Base-by-base conservation (phyloP, 2,113 vertebrate species). In the Chaenogobius annularis region DNA sequence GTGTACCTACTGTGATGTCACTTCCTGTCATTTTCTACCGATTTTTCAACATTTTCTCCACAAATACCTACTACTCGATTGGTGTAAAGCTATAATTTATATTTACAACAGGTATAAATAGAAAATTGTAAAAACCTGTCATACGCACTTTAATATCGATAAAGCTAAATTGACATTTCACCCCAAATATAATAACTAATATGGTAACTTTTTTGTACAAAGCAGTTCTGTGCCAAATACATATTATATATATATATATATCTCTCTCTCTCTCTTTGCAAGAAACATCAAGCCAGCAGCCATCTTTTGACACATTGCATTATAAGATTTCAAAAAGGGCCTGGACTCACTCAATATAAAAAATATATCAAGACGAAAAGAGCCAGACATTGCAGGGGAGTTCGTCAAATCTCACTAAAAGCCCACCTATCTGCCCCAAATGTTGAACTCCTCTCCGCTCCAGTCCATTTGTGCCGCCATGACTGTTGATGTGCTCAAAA, bases 401-500 rank as follows among this genome's bases (percentile, higher is more conserved):
- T 67, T 73, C 48, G 46, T 14, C 66, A 47, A 37, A 43, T 77
- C 63, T 26, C 54, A 70, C 43, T 70, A 70, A 70, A 4, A 64
- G 0, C 14, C 40, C 66, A 63, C 37, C 63, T 43, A 44, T 47
- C 40, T 1, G 35, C 58, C 26, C 58, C 58, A 19, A 37, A 68
- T 54, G 63, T 52, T 19, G 23, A 19, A 55, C 31, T 19, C 44
- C 20, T 48, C 40, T 22, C 61, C 61, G 22, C 26, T 35, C 26
- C 52, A 67, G 54, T 62, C 46, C 23, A 47, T 72, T 73, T 77
- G 48, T 46, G 3, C n/a, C 31, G 15, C 35, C n/a, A 13, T 66
- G 58, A 80, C 70, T 71, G 50, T 40, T 80, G 22, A 74, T 46
- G 65, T 80, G 67, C 84, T 74, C 73, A 82, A 87, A 54, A 76